Evolutionary conservation across 2,797 vertebrate genomes (phyloP).

Genomic region (Molossus alvarezi): DNA sequence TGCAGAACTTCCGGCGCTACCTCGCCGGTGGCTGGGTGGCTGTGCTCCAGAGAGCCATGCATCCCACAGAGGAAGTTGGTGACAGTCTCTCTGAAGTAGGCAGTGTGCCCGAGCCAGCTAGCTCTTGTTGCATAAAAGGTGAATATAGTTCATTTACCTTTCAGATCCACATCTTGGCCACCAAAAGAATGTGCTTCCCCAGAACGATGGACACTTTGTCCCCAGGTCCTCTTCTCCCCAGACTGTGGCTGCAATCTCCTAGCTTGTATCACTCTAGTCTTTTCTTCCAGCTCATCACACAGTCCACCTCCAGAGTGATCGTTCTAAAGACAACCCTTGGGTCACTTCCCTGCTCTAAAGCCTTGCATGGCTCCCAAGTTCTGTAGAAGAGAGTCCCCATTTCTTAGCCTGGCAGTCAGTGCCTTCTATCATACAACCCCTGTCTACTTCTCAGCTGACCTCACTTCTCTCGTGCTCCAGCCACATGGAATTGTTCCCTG

Average conservation of each 20-base stretch:
- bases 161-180: not conserved
- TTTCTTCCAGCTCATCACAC: not conserved
- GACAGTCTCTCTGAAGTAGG: not conserved
- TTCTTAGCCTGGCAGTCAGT: constrained; percentile 30
- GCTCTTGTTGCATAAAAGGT: not conserved
- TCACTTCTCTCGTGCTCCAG: not conserved
- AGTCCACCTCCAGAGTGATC: not conserved
- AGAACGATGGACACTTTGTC: not conserved
- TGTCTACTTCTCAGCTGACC: not conserved
- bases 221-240: not conserved
- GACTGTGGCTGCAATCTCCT: not conserved
- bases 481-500: not conserved
- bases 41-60: not conserved
- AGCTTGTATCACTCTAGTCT: not conserved
- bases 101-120: not conserved
- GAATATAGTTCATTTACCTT: not conserved
- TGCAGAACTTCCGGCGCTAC: constrained; percentile 79
- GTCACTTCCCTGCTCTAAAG: not conserved
- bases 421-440: not conserved
- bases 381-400: not conserved
- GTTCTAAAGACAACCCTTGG: constrained; percentile 8
- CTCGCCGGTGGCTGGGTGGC: not conserved
- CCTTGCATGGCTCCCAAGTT: not conserved
- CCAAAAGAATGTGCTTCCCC: not conserved
- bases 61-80: not conserved